A percentile compares a stretch with the other conserved stretches of the same genome.
Evolutionary conservation across 2,113 vertebrate genomes (phyloP).

Genomic region (Diphyllodes magnificus): DNA sequence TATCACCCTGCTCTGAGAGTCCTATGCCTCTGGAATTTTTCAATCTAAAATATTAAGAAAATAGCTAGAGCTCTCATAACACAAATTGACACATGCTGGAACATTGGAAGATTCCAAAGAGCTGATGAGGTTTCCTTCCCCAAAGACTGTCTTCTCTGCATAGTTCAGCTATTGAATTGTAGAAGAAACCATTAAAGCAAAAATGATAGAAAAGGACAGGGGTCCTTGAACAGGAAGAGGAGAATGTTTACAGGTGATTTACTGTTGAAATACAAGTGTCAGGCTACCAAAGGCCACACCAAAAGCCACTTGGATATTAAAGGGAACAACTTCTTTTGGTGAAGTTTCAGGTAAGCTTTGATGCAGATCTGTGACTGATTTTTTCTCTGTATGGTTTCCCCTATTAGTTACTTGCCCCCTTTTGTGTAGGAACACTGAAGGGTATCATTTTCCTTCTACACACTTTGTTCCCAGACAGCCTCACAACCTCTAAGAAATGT

Average conservation of each 20-base stretch:
- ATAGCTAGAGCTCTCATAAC: not conserved
- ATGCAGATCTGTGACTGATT: not conserved
- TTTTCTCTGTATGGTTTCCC: not conserved
- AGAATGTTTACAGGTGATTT: not conserved
- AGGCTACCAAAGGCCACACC: not conserved
- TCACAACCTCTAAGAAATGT: not conserved
- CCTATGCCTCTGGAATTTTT: not conserved
- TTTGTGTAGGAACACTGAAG: not conserved
- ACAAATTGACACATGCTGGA: not conserved
- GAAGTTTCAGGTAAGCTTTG: not conserved
- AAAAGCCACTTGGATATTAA: not conserved
- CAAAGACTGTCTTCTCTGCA: not conserved
- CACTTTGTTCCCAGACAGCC: fast-evolving
- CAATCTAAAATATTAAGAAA: not conserved
- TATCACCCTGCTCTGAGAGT: not conserved
- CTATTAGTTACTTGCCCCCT: not conserved
- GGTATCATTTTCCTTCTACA: not conserved
- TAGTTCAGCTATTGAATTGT: not conserved
- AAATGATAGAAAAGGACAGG: not conserved
- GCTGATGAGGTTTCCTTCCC: not conserved
- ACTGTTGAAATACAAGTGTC: not conserved
- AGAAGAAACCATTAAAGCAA: not conserved
- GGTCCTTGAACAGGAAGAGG: not conserved
- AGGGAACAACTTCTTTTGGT: not conserved
- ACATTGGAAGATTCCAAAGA: not conserved